Conservation (phyloP, 2,113 vertebrate species). For the Clinocottus analis region DNA sequence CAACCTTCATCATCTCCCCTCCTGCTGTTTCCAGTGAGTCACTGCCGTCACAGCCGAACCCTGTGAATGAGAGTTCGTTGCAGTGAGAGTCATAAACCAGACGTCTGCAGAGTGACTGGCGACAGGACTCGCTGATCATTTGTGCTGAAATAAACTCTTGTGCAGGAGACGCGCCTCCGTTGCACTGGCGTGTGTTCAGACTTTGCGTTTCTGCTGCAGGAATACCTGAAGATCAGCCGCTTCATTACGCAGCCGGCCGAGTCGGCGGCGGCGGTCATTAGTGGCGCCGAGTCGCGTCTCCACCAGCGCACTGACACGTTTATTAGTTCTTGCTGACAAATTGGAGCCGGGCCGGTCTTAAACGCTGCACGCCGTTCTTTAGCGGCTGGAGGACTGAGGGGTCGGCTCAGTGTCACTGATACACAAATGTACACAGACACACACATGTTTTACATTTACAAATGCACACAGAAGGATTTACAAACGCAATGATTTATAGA, state of each 20-base stretch:
- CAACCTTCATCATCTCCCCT: constrained; percentile 30
- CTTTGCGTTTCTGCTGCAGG: constrained; percentile 32
- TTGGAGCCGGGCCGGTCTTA: constrained; percentile 49
- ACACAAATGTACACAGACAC: too few relatives aligned
- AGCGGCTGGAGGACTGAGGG: too few relatives aligned
- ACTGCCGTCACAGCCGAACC: constrained; percentile 21
- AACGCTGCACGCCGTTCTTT: too few relatives aligned
- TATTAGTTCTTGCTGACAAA: constrained; percentile 72
- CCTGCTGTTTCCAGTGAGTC: constrained; percentile 28
- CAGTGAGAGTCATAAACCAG: constrained; percentile 63
- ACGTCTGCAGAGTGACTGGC: constrained; percentile 54
- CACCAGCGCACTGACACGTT: constrained; percentile 63
- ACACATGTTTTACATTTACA: too few relatives aligned
- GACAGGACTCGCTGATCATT: constrained; percentile 52
- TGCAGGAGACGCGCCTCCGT: constrained; percentile 38
- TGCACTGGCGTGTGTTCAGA: constrained; percentile 26
- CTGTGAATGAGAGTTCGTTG: constrained; percentile 60
- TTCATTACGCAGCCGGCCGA: constrained; percentile 72
- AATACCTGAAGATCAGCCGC: constrained; percentile 63
- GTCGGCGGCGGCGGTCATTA: constrained; percentile 70
- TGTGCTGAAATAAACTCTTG: constrained; percentile 57
- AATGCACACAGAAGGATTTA: too few relatives aligned
- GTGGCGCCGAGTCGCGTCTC: constrained; percentile 52
- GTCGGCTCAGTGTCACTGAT: too few relatives aligned
- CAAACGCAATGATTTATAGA: too few relatives aligned